Conservation (phyloP, 2,888 invertebrate species). For the Melangyna quadrimaculata region DNA sequence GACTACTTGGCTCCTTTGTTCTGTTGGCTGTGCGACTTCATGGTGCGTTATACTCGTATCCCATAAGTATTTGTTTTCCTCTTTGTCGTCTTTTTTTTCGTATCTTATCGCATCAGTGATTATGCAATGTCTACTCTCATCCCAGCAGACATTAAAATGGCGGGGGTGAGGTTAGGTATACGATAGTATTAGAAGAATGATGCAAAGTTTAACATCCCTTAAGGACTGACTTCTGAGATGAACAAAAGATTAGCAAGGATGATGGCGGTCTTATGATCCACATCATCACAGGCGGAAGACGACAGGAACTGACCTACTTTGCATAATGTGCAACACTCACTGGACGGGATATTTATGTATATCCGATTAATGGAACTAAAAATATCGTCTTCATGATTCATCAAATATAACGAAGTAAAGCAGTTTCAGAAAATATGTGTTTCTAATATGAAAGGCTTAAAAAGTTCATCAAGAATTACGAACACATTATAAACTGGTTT, state of each 20-base stretch:
- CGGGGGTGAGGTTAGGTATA: slow-evolving; percentile 34
- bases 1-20: slow-evolving; percentile 43
- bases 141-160: neutral
- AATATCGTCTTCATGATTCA: neutral
- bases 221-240: slow-evolving; percentile 32
- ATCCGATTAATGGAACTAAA: neutral
- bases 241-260: slow-evolving; percentile 40
- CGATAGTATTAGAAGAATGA: slow-evolving; percentile 33
- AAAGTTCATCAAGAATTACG: no score
- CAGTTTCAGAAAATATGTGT: no score
- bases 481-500: no score
- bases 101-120: slow-evolving; percentile 62
- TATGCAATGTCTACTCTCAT: slow-evolving; percentile 55
- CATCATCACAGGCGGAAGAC: neutral
- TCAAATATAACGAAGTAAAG: neutral
- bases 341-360: neutral
- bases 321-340: slow-evolving; percentile 10
- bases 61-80: slow-evolving; percentile 46
- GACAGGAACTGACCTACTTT: slow-evolving; percentile 43
- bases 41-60: slow-evolving; percentile 60
- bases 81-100: slow-evolving; percentile 10
- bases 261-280: slow-evolving; percentile 34
- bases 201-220: slow-evolving; percentile 42
- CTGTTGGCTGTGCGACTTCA: slow-evolving; percentile 29
- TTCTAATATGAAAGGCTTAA: no score